Evolutionary conservation across 2,113 vertebrate genomes (phyloP).

Genomic region (Sigmodon hispidus): DNA sequence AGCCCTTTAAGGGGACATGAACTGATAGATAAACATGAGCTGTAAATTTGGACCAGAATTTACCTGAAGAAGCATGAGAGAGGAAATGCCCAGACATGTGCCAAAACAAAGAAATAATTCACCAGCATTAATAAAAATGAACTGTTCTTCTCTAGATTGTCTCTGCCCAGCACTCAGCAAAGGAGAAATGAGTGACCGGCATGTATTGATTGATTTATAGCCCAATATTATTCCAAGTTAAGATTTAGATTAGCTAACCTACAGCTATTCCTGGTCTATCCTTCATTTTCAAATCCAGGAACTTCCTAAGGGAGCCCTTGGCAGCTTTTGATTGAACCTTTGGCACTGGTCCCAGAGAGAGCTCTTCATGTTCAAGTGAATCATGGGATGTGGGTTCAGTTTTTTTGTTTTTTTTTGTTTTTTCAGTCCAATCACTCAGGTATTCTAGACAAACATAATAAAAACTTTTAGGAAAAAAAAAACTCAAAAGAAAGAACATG

Average conservation of each 20-base stretch:
- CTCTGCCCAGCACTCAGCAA: slow-evolving; percentile 39
- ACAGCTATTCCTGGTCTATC: slow-evolving; percentile 59
- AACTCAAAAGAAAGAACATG: not conserved
- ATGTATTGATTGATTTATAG: slow-evolving; percentile 61
- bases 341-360: slow-evolving; percentile 67
- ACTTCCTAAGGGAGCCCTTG: slow-evolving; percentile 61
- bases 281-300: slow-evolving; percentile 59
- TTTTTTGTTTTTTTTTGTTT: not conserved
- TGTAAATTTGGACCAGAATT: slow-evolving; percentile 2
- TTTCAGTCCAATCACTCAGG: slow-evolving; percentile 4
- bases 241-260: slow-evolving; percentile 64
- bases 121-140: slow-evolving; percentile 19
- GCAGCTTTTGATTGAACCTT: slow-evolving; percentile 66
- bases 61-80: slow-evolving; percentile 43
- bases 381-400: slow-evolving; percentile 57
- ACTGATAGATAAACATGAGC: not conserved
- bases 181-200: slow-evolving; percentile 43
- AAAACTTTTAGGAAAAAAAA: slow-evolving; percentile 15
- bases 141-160: slow-evolving; percentile 1
- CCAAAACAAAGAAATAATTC: slow-evolving; percentile 64
- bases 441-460: slow-evolving; percentile 45
- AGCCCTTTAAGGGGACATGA: not conserved
- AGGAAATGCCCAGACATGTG: slow-evolving; percentile 56
- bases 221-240: slow-evolving; percentile 50
- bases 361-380: slow-evolving; percentile 44